Percentiles rank a stretch among this genome's conserved stretches.
Conservation (phyloP, 1,140 invertebrate genomes). For the Drosophila funebris region DNA sequence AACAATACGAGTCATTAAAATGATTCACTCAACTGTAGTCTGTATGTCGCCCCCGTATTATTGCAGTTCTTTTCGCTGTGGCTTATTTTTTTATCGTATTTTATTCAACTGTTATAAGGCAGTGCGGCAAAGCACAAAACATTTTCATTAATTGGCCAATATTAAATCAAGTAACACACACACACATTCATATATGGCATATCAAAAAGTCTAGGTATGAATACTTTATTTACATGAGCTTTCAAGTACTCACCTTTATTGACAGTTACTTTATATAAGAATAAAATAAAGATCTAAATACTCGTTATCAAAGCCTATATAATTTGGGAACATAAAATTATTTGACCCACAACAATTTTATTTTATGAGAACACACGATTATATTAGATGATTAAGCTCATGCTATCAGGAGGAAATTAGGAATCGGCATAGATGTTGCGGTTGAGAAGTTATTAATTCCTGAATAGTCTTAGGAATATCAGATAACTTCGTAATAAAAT, state of each 20-base stretch:
- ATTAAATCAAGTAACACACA: conserved; percentile 7
- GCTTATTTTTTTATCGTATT: conserved; percentile 14
- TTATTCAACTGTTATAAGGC: conserved; percentile 22
- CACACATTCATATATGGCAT: background rate
- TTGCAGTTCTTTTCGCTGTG: conserved; percentile 27
- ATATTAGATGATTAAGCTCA: no score
- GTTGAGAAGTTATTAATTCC: no score
- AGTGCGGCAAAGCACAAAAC: conserved; percentile 5
- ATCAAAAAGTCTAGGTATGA: background rate
- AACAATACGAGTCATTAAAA: conserved; percentile 66
- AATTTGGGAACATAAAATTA: no score
- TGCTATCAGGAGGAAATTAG: no score
- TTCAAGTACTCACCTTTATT: background rate
- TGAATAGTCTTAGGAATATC: no score
- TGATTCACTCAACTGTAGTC: conserved; percentile 66
- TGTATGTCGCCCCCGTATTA: conserved; percentile 36
- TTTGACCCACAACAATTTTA: no score
- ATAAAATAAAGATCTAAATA: no score
- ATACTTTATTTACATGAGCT: conserved; percentile 27
- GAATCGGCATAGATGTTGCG: no score
- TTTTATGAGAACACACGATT: no score
- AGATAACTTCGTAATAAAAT: no score
- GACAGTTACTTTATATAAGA: no score
- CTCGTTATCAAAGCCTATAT: no score
- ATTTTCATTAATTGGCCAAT: conserved; percentile 40